A percentile compares a stretch with the other conserved stretches of the same genome.
Conservation (phyloP, 1,140 invertebrate genomes). For the Panagrolaimus sp. region DNA sequence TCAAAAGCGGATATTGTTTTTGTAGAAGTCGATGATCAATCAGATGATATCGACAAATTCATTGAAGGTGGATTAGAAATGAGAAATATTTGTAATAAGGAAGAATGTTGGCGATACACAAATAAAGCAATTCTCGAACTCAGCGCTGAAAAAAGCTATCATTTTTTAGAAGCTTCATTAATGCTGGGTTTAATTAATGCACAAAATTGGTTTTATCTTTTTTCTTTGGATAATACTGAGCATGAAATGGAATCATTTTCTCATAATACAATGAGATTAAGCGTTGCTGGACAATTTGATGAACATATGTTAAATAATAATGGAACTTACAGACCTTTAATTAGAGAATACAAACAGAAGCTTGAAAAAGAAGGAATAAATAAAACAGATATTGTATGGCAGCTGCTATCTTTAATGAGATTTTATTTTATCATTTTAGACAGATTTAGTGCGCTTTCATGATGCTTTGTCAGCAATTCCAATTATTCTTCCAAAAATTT, state of each 20-base stretch:
- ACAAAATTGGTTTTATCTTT: conserved; percentile 33
- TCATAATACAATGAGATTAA: conserved; percentile 37
- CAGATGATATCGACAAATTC: not conserved
- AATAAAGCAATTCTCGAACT: conserved; percentile 24
- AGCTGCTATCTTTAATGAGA: not conserved
- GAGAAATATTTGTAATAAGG: conserved; percentile 18
- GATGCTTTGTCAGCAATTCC: conserved; percentile 25
- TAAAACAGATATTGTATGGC: not conserved
- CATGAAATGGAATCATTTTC: conserved; percentile 29
- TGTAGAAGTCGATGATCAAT: not conserved
- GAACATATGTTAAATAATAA: conserved; percentile 14
- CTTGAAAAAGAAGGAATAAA: not conserved
- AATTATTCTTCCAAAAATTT: not conserved
- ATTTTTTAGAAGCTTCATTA: conserved; percentile 32
- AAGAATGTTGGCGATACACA: conserved; percentile 17
- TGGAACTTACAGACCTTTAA: conserved; percentile 11
- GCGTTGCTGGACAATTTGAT: conserved; percentile 22
- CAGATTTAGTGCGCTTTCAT: conserved; percentile 29
- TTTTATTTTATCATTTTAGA: conserved; percentile 21
- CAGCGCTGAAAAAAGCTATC: not conserved
- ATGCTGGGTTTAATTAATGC: conserved; percentile 41
- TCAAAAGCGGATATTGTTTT: not conserved
- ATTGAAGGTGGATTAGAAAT: conserved; percentile 20
- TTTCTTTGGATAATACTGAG: conserved; percentile 23
- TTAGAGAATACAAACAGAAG: conserved; percentile 17